A percentile compares a stretch with the other conserved stretches of the same genome.
Evolutionary conservation across 2,888 invertebrate genomes (phyloP).

Genomic region (Conus canariensis): DNA sequence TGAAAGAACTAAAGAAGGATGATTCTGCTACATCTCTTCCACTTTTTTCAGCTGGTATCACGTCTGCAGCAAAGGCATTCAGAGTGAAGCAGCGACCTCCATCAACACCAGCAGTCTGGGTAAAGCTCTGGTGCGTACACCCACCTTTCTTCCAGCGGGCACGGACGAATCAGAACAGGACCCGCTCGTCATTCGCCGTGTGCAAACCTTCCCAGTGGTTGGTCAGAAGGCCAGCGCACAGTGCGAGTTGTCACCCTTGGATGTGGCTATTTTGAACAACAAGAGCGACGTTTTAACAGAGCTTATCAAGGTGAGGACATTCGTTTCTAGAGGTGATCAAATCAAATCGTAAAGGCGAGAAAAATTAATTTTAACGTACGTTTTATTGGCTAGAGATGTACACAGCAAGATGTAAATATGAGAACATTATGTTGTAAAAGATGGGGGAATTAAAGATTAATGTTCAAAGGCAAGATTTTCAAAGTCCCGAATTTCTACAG

Average conservation of each 20-base stretch:
- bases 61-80: constrained; percentile 7
- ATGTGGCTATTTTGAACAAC: constrained; percentile 22
- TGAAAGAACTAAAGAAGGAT: too few relatives aligned
- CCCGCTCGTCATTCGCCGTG: constrained; percentile 9
- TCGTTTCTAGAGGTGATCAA: background rate
- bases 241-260: constrained; percentile 19
- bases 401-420: too few relatives aligned
- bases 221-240: background rate
- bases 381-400: too few relatives aligned
- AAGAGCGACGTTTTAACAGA: background rate
- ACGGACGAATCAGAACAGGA: background rate
- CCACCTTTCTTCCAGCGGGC: constrained; percentile 27
- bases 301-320: background rate
- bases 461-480: too few relatives aligned
- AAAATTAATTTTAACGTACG: too few relatives aligned
- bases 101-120: background rate
- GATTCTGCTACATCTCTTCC: background rate
- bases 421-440: too few relatives aligned
- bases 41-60: constrained; percentile 14
- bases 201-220: background rate
- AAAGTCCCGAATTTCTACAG: too few relatives aligned
- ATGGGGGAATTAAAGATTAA: too few relatives aligned
- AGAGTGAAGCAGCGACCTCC: background rate
- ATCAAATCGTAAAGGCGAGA: too few relatives aligned
- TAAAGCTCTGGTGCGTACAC: background rate